Evolutionary conservation across 2,797 vertebrate species (phyloP).

Genomic region (Xyrichtys novacula): DNA sequence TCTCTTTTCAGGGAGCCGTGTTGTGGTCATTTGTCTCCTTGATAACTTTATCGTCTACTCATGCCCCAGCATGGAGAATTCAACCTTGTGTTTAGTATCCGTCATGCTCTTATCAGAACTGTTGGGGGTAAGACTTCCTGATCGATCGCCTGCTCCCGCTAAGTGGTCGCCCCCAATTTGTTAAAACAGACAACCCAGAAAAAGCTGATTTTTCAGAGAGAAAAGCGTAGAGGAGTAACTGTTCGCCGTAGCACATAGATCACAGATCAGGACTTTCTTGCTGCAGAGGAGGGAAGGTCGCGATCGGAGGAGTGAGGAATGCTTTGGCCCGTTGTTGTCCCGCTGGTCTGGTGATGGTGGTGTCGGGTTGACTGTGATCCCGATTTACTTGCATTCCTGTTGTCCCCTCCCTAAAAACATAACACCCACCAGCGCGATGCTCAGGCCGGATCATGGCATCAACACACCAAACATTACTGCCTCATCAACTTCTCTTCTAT

Average conservation of each 20-base stretch:
- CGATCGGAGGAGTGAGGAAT: constrained; percentile 73
- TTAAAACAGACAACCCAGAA: constrained; percentile 57
- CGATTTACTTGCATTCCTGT: constrained; percentile 70
- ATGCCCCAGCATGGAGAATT: constrained; percentile 45
- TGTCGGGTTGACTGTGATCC: constrained; percentile 77
- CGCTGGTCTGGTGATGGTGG: constrained; percentile 60
- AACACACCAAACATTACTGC: constrained; percentile 41
- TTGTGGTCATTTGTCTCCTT: constrained; percentile 53
- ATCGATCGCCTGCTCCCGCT: constrained; percentile 57
- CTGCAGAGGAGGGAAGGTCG: constrained; percentile 59
- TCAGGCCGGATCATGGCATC: constrained; percentile 50
- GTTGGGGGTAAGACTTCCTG: constrained; percentile 62
- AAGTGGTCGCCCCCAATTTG: constrained; percentile 56
- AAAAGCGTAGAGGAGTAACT: constrained; percentile 18
- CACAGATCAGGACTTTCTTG: constrained; percentile 57
- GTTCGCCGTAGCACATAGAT: constrained; percentile 51
- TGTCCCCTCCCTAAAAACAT: constrained; percentile 69
- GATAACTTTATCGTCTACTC: constrained; percentile 67
- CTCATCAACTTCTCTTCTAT: constrained; percentile 37
- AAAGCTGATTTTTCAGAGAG: constrained; percentile 28
- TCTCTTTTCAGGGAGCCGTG: constrained; percentile 33
- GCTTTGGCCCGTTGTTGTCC: constrained; percentile 74
- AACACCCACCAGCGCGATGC: constrained; percentile 46
- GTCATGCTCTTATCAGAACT: constrained; percentile 75
- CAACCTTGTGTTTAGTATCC: constrained; percentile 76